Conservation (phyloP, 2,113 vertebrate species). For the Danionella cerebrum region DNA sequence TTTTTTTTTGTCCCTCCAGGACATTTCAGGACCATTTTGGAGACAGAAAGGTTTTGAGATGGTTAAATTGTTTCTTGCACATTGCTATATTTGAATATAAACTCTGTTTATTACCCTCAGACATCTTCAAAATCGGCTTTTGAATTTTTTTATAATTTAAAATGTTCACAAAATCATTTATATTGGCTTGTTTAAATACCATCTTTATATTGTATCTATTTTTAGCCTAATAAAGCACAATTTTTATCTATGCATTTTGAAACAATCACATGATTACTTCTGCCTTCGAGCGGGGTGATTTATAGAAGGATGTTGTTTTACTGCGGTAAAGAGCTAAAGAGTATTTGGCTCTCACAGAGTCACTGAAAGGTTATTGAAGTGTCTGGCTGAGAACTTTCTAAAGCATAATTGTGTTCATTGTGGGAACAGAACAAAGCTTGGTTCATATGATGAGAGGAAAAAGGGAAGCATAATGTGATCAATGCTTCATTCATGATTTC, state of each 20-base stretch:
- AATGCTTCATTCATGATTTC: slow-evolving; percentile 21
- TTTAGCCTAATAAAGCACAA: slow-evolving; percentile 25
- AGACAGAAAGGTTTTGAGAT: not conserved
- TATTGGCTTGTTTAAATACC: not conserved
- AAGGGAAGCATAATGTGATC: slow-evolving; percentile 17
- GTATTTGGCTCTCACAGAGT: not conserved
- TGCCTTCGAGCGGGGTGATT: no score
- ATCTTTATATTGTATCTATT: not conserved
- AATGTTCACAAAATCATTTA: not conserved
- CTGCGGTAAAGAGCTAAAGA: not conserved
- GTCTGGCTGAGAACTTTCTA: not conserved
- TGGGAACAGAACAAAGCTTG: slow-evolving; percentile 17
- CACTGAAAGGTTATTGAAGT: not conserved
- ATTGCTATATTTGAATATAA: not conserved
- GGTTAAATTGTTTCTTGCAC: not conserved
- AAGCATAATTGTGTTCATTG: not conserved
- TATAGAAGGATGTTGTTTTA: slow-evolving; percentile 1
- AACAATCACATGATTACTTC: not conserved
- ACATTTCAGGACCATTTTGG: not conserved
- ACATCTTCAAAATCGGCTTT: not conserved
- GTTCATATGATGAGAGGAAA: slow-evolving; percentile 5
- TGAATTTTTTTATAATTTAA: not conserved
- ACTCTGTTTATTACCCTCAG: not conserved
- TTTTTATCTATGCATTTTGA: not conserved
- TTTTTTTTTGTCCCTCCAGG: no score